Percentiles rank a stretch among this genome's conserved stretches.
Conservation (phyloP, 2,113 vertebrate genomes). For the Phrynosoma blainvillii region DNA sequence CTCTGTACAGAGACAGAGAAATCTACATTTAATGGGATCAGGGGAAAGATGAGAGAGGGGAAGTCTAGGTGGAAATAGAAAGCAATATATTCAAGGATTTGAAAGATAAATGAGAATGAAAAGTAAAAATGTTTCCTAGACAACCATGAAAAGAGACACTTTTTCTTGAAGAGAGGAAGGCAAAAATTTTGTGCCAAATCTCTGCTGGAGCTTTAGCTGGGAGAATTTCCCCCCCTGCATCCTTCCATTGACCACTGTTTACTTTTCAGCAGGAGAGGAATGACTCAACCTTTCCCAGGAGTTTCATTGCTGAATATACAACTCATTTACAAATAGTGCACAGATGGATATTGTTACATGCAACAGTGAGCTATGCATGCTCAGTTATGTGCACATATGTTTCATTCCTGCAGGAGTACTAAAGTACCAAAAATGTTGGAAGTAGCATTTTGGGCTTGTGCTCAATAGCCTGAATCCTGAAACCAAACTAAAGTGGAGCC, state of each 20-base stretch:
- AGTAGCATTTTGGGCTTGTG: not conserved
- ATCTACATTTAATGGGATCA: constrained; percentile 6
- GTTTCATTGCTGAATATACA: not conserved
- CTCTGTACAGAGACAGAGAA: not conserved
- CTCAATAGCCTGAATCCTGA: too few species aligned
- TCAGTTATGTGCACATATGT: not conserved
- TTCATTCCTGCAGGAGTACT: not conserved
- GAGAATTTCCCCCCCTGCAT: not conserved
- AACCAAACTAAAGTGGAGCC: too few species aligned
- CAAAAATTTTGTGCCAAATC: not conserved
- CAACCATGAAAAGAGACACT: not conserved
- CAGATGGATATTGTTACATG: too few species aligned
- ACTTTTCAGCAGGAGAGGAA: not conserved
- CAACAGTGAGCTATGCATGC: not conserved
- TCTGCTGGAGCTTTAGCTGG: not conserved
- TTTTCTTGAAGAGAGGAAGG: not conserved
- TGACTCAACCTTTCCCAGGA: accelerated
- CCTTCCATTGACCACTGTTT: not conserved
- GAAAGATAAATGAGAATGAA: constrained; percentile 12
- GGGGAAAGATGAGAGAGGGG: not conserved
- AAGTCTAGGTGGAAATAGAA: not conserved
- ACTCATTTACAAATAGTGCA: not conserved
- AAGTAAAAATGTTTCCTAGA: constrained; percentile 18
- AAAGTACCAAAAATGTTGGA: not conserved
- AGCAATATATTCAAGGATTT: not conserved